Percentiles rank a stretch among this genome's conserved stretches.
phyloP scores from a whole-genome alignment of 2,113 vertebrate species.

The Taurulus bubalis region DNA sequence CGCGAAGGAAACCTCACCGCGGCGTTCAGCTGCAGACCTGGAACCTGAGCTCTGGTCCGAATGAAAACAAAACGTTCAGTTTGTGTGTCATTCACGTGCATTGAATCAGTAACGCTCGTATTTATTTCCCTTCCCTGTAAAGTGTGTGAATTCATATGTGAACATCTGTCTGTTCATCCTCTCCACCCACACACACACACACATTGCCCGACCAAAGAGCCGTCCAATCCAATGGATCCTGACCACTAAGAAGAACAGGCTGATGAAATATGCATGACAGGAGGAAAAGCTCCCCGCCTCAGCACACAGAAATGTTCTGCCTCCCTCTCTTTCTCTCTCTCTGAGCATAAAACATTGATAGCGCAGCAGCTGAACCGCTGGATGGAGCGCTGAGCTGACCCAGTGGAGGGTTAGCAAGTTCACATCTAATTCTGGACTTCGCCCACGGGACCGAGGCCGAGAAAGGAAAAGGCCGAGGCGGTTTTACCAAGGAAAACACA shows the following conservation, averaged over 20 bases:
- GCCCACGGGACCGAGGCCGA: conserved; percentile 51
- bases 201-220: too few relatives aligned
- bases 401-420: conserved; percentile 62
- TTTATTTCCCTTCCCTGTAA: not conserved
- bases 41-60: not conserved
- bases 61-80: not conserved
- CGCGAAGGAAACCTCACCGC: conserved; percentile 13
- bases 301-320: conserved; percentile 63
- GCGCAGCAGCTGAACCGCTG: conserved; percentile 28
- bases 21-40: conserved; percentile 11
- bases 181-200: conserved; percentile 11
- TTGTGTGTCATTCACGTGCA: not conserved
- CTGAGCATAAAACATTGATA: conserved; percentile 76
- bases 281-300: conserved; percentile 57
- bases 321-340: conserved; percentile 35
- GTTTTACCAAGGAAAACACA: conserved; percentile 9
- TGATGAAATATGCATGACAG: conserved; percentile 77
- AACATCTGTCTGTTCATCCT: conserved; percentile 6
- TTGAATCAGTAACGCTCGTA: not conserved
- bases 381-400: conserved; percentile 44
- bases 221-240: conserved; percentile 41
- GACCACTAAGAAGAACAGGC: conserved; percentile 66
- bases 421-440: conserved; percentile 72
- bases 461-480: conserved; percentile 19
- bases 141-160: not conserved